Percentiles rank a stretch among this genome's conserved stretches.
Conservation (phyloP, 2,113 vertebrate genomes). For the Microtus oregoni region DNA sequence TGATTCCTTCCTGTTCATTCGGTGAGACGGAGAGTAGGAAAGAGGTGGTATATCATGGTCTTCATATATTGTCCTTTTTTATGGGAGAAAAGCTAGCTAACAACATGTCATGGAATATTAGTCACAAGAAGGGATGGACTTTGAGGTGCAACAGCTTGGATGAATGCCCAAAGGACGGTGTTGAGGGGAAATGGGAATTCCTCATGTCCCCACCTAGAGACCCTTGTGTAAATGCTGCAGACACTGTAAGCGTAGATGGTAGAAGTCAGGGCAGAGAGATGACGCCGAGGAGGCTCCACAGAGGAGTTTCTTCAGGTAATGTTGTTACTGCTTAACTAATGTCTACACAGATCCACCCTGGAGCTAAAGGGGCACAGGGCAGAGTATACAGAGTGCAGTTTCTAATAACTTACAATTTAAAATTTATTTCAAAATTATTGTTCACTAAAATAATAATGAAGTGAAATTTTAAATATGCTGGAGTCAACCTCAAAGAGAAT, state of each 20-base stretch:
- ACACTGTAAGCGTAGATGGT: not conserved
- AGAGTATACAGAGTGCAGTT: no score
- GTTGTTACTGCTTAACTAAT: not conserved
- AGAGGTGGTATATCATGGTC: not conserved
- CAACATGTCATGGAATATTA: no score
- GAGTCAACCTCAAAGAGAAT: not conserved
- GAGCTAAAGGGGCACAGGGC: not conserved
- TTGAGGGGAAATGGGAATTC: not conserved
- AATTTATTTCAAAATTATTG: not conserved
- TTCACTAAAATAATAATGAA: not conserved
- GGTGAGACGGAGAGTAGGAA: not conserved
- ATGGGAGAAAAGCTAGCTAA: not conserved
- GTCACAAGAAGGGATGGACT: not conserved
- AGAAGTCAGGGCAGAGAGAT: no score
- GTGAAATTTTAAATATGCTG: not conserved
- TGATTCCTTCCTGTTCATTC: not conserved
- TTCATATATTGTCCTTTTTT: not conserved
- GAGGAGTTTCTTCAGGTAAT: no score
- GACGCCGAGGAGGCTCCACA: no score
- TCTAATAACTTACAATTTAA: not conserved
- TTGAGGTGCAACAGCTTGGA: not conserved
- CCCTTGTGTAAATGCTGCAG: not conserved
- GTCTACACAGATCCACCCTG: not conserved
- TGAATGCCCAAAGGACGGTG: not conserved
- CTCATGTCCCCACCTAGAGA: not conserved